Conservation (phyloP, 2,113 vertebrate species). For the Phodopus roborovskii region DNA sequence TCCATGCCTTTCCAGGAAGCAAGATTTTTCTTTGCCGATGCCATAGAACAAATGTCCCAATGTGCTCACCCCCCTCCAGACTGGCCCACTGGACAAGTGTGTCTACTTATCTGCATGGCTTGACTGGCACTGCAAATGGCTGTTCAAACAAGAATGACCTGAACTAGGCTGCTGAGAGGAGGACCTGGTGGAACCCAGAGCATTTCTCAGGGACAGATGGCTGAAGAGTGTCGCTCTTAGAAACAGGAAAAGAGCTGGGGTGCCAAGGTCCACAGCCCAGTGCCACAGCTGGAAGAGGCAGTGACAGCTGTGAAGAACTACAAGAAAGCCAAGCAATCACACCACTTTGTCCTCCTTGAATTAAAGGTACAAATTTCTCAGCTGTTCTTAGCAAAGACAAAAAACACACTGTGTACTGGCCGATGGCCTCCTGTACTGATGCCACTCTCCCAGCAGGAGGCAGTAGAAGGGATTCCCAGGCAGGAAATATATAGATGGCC, state of each 20-base stretch:
- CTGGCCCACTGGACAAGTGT: neutral
- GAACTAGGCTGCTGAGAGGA: neutral
- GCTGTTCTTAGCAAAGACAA: slow-evolving; percentile 50
- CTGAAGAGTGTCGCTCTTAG: slow-evolving; percentile 16
- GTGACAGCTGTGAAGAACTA: neutral
- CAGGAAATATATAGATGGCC: neutral
- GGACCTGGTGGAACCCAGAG: neutral
- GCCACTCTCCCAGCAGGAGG: neutral
- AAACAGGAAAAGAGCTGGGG: neutral
- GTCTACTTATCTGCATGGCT: neutral
- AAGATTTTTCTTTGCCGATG: slow-evolving; percentile 61
- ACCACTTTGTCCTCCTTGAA: slow-evolving; percentile 15
- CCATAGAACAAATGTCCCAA: neutral
- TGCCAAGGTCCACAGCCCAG: neutral
- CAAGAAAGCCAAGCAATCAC: neutral
- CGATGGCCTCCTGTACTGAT: neutral
- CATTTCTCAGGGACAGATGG: slow-evolving; percentile 60
- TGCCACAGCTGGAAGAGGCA: neutral
- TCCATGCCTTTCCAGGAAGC: slow-evolving; percentile 63
- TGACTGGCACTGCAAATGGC: neutral
- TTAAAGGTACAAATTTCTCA: slow-evolving; percentile 3
- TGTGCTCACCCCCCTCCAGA: neutral
- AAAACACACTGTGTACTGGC: neutral
- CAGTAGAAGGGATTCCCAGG: neutral
- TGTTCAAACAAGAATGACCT: neutral